A percentile compares a stretch with the other conserved stretches of the same genome.
Conservation (phyloP, 1,140 invertebrate genomes). For the Oscheius sp. region DNA sequence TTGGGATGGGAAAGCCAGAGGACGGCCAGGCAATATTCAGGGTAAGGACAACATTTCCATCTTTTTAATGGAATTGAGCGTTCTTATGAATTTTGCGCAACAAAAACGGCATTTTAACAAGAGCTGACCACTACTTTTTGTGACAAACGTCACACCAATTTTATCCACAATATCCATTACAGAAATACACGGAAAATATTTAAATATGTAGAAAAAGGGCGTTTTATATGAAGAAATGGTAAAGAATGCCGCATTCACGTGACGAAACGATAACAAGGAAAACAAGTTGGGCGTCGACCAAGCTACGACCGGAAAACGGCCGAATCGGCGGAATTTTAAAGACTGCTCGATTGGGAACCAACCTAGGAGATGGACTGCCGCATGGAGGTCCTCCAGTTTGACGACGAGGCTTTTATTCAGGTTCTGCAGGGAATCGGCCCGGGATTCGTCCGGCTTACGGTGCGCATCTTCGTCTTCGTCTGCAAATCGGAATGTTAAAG, state of each 20-base stretch:
- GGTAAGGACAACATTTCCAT: background rate
- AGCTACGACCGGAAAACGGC: too few species aligned
- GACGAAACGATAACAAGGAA: too few species aligned
- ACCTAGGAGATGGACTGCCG: constrained; percentile 23
- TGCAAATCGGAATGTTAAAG: too few species aligned
- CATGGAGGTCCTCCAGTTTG: constrained; percentile 36
- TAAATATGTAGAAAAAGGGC: background rate
- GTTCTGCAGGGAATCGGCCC: constrained; percentile 2
- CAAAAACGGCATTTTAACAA: background rate
- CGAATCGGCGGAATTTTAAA: too few species aligned
- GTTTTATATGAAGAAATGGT: background rate
- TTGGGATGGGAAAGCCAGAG: background rate
- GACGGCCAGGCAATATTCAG: too few species aligned
- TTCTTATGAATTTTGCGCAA: background rate
- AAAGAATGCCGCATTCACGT: too few species aligned
- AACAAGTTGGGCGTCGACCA: too few species aligned
- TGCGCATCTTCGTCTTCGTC: constrained; percentile 44
- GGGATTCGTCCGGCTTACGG: constrained; percentile 12
- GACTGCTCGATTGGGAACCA: too few species aligned
- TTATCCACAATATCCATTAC: background rate
- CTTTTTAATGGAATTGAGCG: background rate
- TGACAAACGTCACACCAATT: too few species aligned
- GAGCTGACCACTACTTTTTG: too few species aligned
- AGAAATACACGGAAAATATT: background rate
- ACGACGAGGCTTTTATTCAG: constrained; percentile 15